phyloP scores from a whole-genome alignment of 2,888 invertebrate species.

The Germaria angustata region DNA sequence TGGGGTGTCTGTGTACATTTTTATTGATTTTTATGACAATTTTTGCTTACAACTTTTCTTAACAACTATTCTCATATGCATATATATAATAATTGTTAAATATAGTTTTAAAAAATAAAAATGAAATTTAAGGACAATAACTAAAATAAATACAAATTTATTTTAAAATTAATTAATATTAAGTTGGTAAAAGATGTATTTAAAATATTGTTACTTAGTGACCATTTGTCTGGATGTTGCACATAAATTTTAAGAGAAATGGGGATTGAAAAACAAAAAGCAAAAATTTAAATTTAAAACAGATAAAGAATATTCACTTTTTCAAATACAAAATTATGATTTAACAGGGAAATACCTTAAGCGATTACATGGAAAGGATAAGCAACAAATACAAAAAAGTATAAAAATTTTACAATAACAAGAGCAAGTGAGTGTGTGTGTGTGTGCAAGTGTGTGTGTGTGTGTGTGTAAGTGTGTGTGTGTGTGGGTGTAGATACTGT shows the following conservation, averaged over 20 bases:
- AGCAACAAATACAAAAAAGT: not conserved
- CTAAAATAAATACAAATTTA: constrained; percentile 60
- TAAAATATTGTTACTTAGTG: not conserved
- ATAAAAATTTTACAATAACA: not conserved
- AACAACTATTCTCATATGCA: not conserved
- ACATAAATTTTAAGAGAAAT: not conserved
- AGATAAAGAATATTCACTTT: too few species aligned
- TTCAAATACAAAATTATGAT: too few species aligned
- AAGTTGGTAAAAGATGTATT: constrained; percentile 52
- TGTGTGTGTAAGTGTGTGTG: not conserved
- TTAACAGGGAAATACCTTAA: too few species aligned
- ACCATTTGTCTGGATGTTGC: not conserved
- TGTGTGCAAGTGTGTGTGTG: not conserved
- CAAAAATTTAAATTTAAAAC: too few species aligned
- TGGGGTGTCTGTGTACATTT: too few species aligned
- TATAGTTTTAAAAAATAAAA: constrained; percentile 6
- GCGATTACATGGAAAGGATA: too few species aligned
- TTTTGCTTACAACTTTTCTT: too few species aligned
- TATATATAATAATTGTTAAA: not conserved
- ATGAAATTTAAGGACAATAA: constrained; percentile 5
- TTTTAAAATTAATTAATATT: constrained; percentile 42
- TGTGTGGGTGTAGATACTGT: not conserved
- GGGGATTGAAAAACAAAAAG: not conserved
- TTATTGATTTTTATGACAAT: too few species aligned
- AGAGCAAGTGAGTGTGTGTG: not conserved